phyloP scores from a whole-genome alignment of 2,797 vertebrate genomes.

The Nyctalus aviator region DNA sequence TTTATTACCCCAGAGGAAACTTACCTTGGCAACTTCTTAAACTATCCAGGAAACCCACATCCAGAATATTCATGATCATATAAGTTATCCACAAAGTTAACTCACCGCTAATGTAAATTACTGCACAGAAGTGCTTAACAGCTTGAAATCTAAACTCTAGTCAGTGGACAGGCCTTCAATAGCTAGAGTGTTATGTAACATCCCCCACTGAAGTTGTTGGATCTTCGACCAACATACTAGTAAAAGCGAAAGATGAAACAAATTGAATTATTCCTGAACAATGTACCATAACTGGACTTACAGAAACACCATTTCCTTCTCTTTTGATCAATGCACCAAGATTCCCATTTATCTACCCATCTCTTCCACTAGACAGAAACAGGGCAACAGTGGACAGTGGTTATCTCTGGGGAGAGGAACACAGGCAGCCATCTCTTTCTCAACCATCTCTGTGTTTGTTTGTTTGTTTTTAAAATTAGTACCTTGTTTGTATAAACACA shows the following conservation, averaged over 20 bases:
- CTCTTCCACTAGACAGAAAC: background rate
- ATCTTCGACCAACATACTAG: background rate
- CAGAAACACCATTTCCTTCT: background rate
- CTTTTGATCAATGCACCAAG: background rate
- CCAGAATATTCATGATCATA: background rate
- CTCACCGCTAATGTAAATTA: background rate
- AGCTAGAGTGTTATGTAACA: background rate
- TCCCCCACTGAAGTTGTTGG: background rate
- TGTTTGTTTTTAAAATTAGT: background rate
- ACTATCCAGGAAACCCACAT: background rate
- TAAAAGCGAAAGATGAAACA: background rate
- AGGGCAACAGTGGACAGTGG: background rate
- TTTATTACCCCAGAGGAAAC: background rate
- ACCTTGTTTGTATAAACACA: background rate
- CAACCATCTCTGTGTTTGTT: background rate
- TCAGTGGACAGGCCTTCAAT: background rate
- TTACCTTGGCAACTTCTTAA: constrained; percentile 2
- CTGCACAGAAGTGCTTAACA: background rate
- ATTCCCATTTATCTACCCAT: background rate
- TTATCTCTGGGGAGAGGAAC: background rate
- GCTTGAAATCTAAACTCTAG: background rate
- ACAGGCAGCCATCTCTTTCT: background rate
- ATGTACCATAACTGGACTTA: background rate
- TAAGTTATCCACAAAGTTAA: background rate
- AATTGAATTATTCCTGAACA: background rate